These are phyloP conservation scores for Drosophila subsilvestris DNA, from an alignment of 2,888 invertebrate genomes.

Conservation along the genomic window DNA sequence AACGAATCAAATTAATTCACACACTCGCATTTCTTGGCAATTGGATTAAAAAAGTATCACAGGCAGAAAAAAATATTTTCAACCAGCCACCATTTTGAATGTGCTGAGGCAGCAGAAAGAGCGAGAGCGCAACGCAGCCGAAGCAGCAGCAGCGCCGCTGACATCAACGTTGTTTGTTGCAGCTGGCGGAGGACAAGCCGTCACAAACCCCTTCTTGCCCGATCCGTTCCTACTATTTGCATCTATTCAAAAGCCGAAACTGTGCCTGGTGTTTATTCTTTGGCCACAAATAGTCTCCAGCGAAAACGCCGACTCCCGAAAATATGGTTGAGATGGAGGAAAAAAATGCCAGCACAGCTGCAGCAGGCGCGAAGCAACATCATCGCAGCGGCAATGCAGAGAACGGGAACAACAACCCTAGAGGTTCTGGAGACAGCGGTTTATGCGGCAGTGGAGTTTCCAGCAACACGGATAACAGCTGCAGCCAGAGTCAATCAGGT, in stretches of 20 bases:
- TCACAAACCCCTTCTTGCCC: constrained; percentile 32
- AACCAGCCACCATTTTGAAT: constrained; percentile 78
- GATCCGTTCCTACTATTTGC: constrained; percentile 3
- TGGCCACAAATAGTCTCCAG: constrained; percentile 19
- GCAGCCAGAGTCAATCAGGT: constrained; percentile 79
- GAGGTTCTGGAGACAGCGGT: constrained; percentile 71
- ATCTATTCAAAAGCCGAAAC: neutral
- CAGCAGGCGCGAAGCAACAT: constrained; percentile 45
- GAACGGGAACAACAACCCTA: constrained; percentile 53
- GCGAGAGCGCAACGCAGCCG: constrained; percentile 48
- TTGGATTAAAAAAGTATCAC: constrained; percentile 44
- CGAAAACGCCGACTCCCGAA: constrained; percentile 24
- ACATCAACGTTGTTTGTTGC: constrained; percentile 64
- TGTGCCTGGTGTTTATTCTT: neutral
- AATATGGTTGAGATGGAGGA: constrained; percentile 89
- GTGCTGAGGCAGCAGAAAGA: constrained; percentile 63
- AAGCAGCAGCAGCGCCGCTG: constrained; percentile 48
- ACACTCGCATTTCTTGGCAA: constrained; percentile 64
- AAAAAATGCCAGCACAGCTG: constrained; percentile 68
- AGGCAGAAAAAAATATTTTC: constrained; percentile 54
- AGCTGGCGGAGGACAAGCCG: constrained; percentile 65
- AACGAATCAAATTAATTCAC: constrained; percentile 55
- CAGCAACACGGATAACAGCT: constrained; percentile 78
- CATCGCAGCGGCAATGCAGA: constrained; percentile 29
- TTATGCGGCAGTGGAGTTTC: constrained; percentile 68